Conservation (phyloP, 2,113 vertebrate genomes). For the Lophura nycthemera region DNA sequence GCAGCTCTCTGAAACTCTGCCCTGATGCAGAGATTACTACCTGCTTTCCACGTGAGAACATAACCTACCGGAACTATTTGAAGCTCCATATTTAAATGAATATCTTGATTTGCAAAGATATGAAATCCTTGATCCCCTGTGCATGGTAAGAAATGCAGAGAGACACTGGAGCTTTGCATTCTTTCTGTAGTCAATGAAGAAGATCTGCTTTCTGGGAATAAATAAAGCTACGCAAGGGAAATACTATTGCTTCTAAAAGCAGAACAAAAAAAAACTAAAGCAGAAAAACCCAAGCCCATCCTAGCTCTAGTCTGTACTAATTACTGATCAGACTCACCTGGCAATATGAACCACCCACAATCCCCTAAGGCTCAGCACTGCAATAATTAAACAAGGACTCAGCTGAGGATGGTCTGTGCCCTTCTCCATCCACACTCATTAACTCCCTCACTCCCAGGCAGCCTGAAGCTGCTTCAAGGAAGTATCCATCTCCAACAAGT, state of each 20-base stretch:
- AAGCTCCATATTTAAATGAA: neutral
- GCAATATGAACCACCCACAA: neutral
- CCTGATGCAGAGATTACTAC: neutral
- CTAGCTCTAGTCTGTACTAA: neutral
- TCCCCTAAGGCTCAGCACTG: neutral
- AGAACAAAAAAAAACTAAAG: neutral
- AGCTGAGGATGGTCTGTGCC: neutral
- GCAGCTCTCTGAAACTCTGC: neutral
- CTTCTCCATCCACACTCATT: neutral
- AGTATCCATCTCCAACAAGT: neutral
- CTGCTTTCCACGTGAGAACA: neutral
- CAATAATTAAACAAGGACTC: neutral
- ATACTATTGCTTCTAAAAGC: neutral
- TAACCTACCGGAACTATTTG: neutral
- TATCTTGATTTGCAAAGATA: neutral
- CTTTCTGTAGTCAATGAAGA: neutral
- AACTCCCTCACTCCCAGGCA: fast-evolving
- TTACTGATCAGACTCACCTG: neutral
- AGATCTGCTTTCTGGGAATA: neutral
- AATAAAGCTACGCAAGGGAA: neutral
- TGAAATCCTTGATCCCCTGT: neutral
- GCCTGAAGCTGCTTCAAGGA: neutral
- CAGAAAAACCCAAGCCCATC: neutral
- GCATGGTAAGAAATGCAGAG: neutral
- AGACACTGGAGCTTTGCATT: neutral